Conservation (phyloP, 2,113 vertebrate genomes). For the Embiotoca jacksoni region DNA sequence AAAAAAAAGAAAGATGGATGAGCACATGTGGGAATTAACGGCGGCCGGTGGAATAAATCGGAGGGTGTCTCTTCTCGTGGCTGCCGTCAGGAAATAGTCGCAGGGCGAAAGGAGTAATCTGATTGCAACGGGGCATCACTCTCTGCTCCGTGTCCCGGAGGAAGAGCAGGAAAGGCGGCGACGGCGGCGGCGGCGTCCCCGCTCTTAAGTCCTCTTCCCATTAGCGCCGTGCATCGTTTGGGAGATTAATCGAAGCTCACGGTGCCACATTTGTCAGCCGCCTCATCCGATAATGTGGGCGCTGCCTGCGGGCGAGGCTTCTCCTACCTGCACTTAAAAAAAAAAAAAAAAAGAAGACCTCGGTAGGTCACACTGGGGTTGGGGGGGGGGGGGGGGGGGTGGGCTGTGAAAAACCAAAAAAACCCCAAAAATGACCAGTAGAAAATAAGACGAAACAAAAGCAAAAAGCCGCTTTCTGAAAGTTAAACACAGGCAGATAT, state of each 20-base stretch:
- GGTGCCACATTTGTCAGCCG: conserved; percentile 73
- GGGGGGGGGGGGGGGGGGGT: too few species aligned
- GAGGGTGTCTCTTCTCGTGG: conserved; percentile 26
- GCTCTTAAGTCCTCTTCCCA: conserved; percentile 75
- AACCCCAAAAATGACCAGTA: neutral
- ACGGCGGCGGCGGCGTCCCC: conserved; percentile 57
- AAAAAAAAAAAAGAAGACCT: neutral
- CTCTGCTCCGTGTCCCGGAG: conserved; percentile 66
- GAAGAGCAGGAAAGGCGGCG: conserved; percentile 53
- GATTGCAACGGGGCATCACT: conserved; percentile 73
- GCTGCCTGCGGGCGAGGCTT: conserved; percentile 46
- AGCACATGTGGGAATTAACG: conserved; percentile 61
- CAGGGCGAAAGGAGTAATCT: conserved; percentile 60
- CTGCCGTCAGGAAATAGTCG: conserved; percentile 54
- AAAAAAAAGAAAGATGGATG: conserved; percentile 53
- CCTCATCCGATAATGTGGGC: conserved; percentile 66
- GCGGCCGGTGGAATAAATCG: conserved; percentile 54
- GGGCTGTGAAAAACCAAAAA: too few species aligned
- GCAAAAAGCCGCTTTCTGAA: neutral
- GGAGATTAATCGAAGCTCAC: conserved; percentile 77
- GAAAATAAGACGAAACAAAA: neutral
- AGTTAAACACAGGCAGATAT: neutral
- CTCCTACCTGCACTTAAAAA: conserved; percentile 50
- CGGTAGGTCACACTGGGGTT: neutral
- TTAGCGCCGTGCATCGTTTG: conserved; percentile 70